Base-by-base conservation (phyloP, 2,797 vertebrate genomes). In the Acanthornis magna region DNA sequence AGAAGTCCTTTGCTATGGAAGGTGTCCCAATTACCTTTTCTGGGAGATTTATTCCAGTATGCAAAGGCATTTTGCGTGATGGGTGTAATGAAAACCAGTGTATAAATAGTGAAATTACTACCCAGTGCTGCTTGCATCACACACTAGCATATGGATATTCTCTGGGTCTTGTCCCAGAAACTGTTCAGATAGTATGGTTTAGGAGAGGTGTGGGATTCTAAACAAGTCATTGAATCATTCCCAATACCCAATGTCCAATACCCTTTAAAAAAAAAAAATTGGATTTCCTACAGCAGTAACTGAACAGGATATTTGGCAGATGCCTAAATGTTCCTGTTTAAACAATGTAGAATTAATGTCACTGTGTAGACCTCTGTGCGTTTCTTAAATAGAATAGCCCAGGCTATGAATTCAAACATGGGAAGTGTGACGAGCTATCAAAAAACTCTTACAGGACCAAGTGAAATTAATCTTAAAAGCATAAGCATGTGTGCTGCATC, bases 131-230 rank as follows among this genome's bases (percentile, higher is more conserved):
- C 34, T 60, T 84, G 62, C 57, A 50, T 72, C 70, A 47, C 51
- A 65, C 30, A 74, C 0, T 3, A 74, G 34, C 82, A 78, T 62
- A 21, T 32, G 47, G 71, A 50, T 86, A 13, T 90, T 91, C 87
- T 80, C 65, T 90, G 83, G 42, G 80, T 83, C 70, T 94, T 66
- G 67, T 93, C 86, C 80, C 80, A 95, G 80, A 81, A 88, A 85
- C 54, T 81, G 62, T 34, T 93, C 62, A 70, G 38, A 21, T 55
- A 30, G 13, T 63, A 45, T 54, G 32, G 71, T 85, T 95, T 89
- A 70, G 74, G 71, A 93, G 67, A 71, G 45, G 23, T 89, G 74
- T 74, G 57, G 63, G 72, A 83, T 71, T 80, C 82, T 66, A 61
- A 86, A 54, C 15, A 79, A 88, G 27, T 72, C 0, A 61, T 83